phyloP scores from a whole-genome alignment of 1,140 invertebrate species.

The Drosophila rufa region DNA sequence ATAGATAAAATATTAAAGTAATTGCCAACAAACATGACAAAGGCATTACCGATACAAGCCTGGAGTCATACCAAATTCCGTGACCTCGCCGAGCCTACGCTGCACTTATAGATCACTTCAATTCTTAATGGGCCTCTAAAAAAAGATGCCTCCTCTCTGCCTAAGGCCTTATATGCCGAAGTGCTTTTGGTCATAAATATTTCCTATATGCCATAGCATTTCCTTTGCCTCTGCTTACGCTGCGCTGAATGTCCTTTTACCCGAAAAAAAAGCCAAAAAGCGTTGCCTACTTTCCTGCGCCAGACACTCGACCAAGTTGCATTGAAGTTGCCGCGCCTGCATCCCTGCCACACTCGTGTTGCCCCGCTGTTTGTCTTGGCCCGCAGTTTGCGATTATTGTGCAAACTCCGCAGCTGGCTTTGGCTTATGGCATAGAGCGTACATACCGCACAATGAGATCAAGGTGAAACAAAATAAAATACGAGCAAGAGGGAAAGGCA shows the following conservation, averaged over 20 bases:
- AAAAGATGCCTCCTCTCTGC: conserved; percentile 15
- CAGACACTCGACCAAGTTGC: conserved; percentile 42
- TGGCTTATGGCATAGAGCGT: conserved; percentile 36
- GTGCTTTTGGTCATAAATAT: conserved; percentile 46
- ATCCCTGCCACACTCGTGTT: conserved; percentile 2
- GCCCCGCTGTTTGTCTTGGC: conserved; percentile 48
- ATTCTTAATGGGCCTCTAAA: conserved; percentile 39
- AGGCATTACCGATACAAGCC: conserved; percentile 16
- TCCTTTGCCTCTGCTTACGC: not conserved
- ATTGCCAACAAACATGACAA: conserved; percentile 4
- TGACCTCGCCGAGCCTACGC: conserved; percentile 24
- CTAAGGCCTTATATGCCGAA: conserved; percentile 4
- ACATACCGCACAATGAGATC: conserved; percentile 37
- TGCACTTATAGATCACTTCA: conserved; percentile 29
- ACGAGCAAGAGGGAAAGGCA: conserved; percentile 19
- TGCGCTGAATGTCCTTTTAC: conserved; percentile 19
- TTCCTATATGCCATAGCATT: conserved; percentile 17
- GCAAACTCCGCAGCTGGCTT: conserved; percentile 44
- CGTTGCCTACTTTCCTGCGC: conserved; percentile 65
- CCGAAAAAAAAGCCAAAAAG: conserved; percentile 23
- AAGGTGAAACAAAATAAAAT: conserved; percentile 59
- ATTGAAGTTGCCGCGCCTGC: conserved; percentile 52
- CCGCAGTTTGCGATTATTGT: conserved; percentile 49
- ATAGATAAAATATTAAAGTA: conserved; percentile 9
- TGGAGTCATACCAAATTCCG: conserved; percentile 1